A percentile compares a stretch with the other conserved stretches of the same genome.
phyloP scores from a whole-genome alignment of 2,888 invertebrate species.

The Graphium colonna region DNA sequence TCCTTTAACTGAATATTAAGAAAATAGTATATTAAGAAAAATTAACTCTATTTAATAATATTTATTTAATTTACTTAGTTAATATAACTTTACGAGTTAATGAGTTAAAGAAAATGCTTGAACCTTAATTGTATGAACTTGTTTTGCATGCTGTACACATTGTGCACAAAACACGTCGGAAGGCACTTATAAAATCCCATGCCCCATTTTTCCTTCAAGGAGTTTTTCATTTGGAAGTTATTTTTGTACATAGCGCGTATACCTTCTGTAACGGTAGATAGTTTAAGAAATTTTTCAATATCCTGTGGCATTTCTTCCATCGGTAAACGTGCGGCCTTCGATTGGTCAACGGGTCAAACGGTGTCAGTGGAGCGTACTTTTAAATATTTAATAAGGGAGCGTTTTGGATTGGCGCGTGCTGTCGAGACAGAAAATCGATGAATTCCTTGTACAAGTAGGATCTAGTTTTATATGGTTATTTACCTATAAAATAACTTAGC shows the following conservation, averaged over 20 bases:
- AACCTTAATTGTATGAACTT: slow-evolving; percentile 31
- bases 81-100: too few relatives aligned
- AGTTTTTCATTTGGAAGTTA: neutral
- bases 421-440: slow-evolving; percentile 11
- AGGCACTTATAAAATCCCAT: neutral
- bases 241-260: neutral
- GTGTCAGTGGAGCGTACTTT: slow-evolving; percentile 46
- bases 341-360: slow-evolving; percentile 33
- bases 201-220: neutral
- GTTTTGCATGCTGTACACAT: slow-evolving; percentile 39
- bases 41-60: too few relatives aligned
- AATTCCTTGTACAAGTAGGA: neutral
- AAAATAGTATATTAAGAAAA: too few relatives aligned
- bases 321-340: slow-evolving; percentile 6
- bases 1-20: too few relatives aligned
- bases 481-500: neutral
- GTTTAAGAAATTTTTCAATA: neutral
- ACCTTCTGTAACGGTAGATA: neutral
- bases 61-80: too few relatives aligned
- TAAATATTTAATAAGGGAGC: slow-evolving; percentile 60
- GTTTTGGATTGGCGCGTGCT: slow-evolving; percentile 40
- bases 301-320: too few relatives aligned
- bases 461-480: slow-evolving; percentile 3
- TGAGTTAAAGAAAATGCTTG: too few relatives aligned
- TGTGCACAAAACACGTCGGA: neutral